These are phyloP conservation scores for Symphodus melops DNA, from an alignment of 2,113 vertebrate species.

Conservation along the genomic window DNA sequence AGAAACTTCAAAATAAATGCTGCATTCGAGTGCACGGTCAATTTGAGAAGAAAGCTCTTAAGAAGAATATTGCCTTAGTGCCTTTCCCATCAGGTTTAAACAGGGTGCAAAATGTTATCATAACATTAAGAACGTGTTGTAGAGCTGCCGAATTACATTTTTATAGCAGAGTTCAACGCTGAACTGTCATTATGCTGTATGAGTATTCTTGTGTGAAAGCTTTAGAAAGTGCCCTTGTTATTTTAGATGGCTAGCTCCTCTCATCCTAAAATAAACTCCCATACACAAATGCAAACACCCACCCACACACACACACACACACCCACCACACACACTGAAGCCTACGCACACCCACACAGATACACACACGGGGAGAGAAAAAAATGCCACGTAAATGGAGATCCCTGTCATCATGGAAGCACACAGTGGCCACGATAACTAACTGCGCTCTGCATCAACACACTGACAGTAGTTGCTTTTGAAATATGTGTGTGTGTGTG, in stretches of 20 bases:
- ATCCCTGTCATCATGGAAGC: constrained; percentile 66
- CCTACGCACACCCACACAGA: constrained; percentile 13
- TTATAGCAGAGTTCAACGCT: not conserved
- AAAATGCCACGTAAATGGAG: constrained; percentile 60
- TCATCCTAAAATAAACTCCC: constrained; percentile 53
- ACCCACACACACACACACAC: not conserved
- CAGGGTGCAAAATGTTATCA: too few relatives aligned
- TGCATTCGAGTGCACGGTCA: not conserved
- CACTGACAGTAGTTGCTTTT: constrained; percentile 50
- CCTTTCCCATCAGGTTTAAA: not conserved
- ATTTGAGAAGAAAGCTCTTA: not conserved
- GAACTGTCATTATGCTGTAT: not conserved
- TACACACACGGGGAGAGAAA: constrained; percentile 43
- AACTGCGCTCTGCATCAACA: constrained; percentile 46
- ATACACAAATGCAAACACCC: constrained; percentile 36
- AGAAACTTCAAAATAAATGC: not conserved
- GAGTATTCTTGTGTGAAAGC: not conserved
- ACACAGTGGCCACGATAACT: constrained; percentile 58
- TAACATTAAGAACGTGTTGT: not conserved
- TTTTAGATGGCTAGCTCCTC: constrained; percentile 29
- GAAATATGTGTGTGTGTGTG: constrained; percentile 21
- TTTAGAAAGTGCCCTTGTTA: constrained; percentile 26
- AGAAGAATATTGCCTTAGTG: too few relatives aligned
- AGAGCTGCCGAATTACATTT: not conserved
- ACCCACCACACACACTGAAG: constrained; percentile 1